Evolutionary conservation across 2,888 invertebrate species (phyloP).

Genomic region (Caenorhabditis imperialis): DNA sequence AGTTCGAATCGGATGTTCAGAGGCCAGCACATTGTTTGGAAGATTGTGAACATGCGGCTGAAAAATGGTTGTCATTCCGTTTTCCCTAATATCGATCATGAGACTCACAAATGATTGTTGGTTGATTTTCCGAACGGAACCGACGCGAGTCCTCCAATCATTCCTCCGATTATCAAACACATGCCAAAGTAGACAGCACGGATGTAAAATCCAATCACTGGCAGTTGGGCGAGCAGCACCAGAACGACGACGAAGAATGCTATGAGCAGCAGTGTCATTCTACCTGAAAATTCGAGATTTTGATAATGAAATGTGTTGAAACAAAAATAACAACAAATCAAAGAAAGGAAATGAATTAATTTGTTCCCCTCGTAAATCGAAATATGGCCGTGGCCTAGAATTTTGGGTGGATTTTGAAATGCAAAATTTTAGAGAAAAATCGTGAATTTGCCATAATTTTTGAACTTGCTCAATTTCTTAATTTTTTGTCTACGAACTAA

Average conservation of each 20-base stretch:
- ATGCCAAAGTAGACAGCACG: conserved; percentile 54
- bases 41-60: conserved; percentile 65
- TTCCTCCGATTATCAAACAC: conserved; percentile 59
- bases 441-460: too few relatives aligned
- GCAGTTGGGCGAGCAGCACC: conserved; percentile 26
- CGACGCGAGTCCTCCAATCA: conserved; percentile 51
- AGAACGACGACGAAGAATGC: conserved; percentile 11
- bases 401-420: too few relatives aligned
- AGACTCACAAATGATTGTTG: conserved; percentile 62
- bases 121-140: conserved; percentile 60
- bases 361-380: conserved; percentile 13
- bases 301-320: not conserved
- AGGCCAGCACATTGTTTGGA: conserved; percentile 53
- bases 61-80: conserved; percentile 20
- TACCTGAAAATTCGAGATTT: conserved; percentile 15
- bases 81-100: too few relatives aligned
- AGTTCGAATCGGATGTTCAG: conserved; percentile 54
- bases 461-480: too few relatives aligned
- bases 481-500: too few relatives aligned
- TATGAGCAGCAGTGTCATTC: conserved; percentile 23
- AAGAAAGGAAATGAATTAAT: not conserved
- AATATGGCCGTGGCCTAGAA: conserved; percentile 24
- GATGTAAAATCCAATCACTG: conserved; percentile 53
- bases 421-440: too few relatives aligned
- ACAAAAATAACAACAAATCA: not conserved